phyloP scores from a whole-genome alignment of 2,888 invertebrate genomes.

The Nysson spinosus region DNA sequence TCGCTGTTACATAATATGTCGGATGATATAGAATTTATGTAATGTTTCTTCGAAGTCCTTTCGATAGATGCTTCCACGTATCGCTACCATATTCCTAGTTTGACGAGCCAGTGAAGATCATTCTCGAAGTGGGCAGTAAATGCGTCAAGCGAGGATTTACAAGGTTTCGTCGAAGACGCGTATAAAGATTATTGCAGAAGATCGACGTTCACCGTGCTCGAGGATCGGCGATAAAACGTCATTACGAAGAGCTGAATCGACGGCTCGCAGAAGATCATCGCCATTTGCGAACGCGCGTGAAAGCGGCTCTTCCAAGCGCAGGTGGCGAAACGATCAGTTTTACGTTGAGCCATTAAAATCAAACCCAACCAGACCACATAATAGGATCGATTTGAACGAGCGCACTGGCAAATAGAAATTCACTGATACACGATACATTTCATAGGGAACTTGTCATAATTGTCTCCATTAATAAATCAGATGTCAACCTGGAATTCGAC shows the following conservation, averaged over 20 bases:
- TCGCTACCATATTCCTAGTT: background rate
- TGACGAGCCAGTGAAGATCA: constrained; percentile 20
- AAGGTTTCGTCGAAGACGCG: constrained; percentile 24
- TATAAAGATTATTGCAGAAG: constrained; percentile 17
- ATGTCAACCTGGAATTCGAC: too few relatives aligned
- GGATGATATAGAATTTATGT: too few relatives aligned
- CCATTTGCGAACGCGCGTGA: constrained; percentile 48
- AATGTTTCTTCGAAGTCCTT: background rate
- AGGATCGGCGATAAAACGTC: constrained; percentile 40
- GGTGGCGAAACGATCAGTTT: constrained; percentile 57
- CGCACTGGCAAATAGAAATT: constrained; percentile 27
- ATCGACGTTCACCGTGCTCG: constrained; percentile 9
- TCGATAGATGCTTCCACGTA: background rate
- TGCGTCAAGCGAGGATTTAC: constrained; percentile 22
- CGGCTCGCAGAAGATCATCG: constrained; percentile 38
- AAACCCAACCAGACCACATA: constrained; percentile 44
- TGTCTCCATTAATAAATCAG: background rate
- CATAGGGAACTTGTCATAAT: constrained; percentile 15
- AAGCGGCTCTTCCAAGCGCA: constrained; percentile 44
- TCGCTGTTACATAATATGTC: too few relatives aligned
- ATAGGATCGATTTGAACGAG: constrained; percentile 50
- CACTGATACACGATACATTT: constrained; percentile 30
- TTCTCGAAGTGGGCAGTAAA: constrained; percentile 32
- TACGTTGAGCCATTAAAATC: constrained; percentile 54
- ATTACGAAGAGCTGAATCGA: constrained; percentile 30